Conservation (phyloP, 30 jellyfish, hydroid and myxozoan species). For the Phacellophora camtschatica region DNA sequence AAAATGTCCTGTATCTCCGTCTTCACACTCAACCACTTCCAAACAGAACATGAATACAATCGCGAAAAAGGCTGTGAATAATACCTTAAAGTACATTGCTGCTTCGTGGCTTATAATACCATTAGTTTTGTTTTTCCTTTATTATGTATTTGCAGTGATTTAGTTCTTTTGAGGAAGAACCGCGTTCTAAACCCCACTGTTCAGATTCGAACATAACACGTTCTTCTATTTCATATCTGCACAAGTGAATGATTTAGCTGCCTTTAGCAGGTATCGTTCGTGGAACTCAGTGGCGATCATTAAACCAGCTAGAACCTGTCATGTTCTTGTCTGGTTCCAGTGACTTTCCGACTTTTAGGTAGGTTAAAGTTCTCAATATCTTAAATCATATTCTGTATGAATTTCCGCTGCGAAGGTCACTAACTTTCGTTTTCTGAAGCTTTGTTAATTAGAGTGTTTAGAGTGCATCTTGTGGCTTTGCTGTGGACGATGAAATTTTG, state of each 20-base stretch:
- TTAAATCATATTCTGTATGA: no score
- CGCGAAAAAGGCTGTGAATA: no score
- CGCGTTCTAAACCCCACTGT: constrained; percentile 19
- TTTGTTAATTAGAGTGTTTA: no score
- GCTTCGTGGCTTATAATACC: no score
- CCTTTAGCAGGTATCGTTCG: constrained; percentile 16
- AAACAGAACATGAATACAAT: neutral
- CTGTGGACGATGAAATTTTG: no score
- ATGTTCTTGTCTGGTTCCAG: neutral
- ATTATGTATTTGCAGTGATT: neutral
- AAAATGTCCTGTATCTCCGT: constrained; percentile 53
- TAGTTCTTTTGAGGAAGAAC: neutral
- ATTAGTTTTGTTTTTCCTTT: no score
- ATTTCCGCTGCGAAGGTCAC: no score
- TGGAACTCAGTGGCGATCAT: constrained; percentile 5
- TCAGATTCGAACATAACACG: neutral
- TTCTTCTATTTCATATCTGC: no score
- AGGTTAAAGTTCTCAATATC: no score
- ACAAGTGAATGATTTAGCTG: constrained; percentile 22
- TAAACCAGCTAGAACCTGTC: neutral
- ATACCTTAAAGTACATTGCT: no score
- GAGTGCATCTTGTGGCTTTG: no score
- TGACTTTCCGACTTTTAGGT: neutral
- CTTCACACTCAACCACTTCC: constrained; percentile 10
- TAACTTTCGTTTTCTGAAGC: no score